A percentile compares a stretch with the other conserved stretches of the same genome.
Evolutionary conservation across 2,888 invertebrate genomes (phyloP).

Genomic region (Cataglyphis cursor): DNA sequence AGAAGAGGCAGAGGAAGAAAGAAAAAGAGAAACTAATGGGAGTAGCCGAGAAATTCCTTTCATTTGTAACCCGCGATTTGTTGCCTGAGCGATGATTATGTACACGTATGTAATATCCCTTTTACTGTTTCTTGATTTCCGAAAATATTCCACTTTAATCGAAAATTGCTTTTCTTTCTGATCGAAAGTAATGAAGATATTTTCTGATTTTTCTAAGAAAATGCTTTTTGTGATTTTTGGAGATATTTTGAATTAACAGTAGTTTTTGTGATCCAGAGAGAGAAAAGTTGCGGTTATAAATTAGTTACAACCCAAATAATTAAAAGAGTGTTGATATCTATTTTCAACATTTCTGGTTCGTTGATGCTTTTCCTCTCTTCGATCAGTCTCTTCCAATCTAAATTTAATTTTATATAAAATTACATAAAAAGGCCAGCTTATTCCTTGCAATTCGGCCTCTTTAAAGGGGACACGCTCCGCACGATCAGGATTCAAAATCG

Average conservation of each 20-base stretch:
- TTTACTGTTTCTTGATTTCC: neutral
- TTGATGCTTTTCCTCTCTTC: neutral
- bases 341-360: neutral
- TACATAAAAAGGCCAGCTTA: conserved; percentile 8
- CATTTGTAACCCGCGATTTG: conserved; percentile 74
- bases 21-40: conserved; percentile 66
- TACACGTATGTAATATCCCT: conserved; percentile 60
- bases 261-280: neutral
- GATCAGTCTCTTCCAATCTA: neutral
- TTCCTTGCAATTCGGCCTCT: neutral
- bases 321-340: neutral
- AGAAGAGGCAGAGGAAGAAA: conserved; percentile 6
- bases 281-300: neutral
- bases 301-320: neutral
- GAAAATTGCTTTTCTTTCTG: neutral
- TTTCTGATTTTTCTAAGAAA: neutral
- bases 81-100: conserved; percentile 66
- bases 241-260: neutral
- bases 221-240: neutral
- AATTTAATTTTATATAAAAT: neutral
- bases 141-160: conserved; percentile 7
- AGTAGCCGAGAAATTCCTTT: conserved; percentile 72
- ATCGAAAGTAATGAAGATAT: neutral
- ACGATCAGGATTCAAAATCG: conserved; percentile 8
- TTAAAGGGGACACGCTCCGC: neutral